Evolutionary conservation across 1,140 invertebrate species (phyloP), one percentile per base, ranked within the genome.

Genomic region (Zaprionus ornatus): DNA sequence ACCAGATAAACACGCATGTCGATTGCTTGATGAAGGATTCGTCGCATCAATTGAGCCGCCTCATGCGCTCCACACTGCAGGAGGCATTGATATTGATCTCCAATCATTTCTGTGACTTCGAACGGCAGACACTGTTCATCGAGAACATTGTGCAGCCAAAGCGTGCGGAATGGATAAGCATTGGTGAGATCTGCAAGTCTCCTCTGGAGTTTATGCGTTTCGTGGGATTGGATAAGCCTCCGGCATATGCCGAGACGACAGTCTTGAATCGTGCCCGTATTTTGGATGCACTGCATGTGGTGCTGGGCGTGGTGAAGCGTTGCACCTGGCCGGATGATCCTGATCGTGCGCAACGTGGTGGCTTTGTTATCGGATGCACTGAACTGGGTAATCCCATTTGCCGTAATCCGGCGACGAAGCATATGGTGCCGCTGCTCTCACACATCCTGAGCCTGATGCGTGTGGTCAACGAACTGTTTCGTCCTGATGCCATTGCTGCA

Each of bases 91-190:
- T 98, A 3, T 93, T 97, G 1, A 96, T 97, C 79, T 98, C 97
- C 21, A 99, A 98, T 94, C 96, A 98, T 86, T 97, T 97, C 85
- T 96, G 96, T 88, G 96, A 98, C 93, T 98, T 97, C 91, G 96
- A 97, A 70, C 94, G 96, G 3, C 97, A 98, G 91, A 96, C 95
- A 23, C 93, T 94, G 21, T 97, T 98, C 77, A 95, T 98, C 3
- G 95, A 95, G n/a, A 96, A 97, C 93, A 95, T 98, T 12, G 93
- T 97, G 45, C 91, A 93, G 13, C 95, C 95, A 45, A 95, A 94
- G 1, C 93, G 94, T 12, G 80, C 91, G 4, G 95, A 95, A 12
- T 96, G 96, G 94, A 82, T 95, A 3, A 84, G 93, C 15, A 94
- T 97, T 35, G 94, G 93, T 82, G 94, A 90, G 91, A 94, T 90